Evolutionary conservation across 30 jellyfish, hydroid and myxozoan genomes (phyloP), one percentile per base, ranked within the genome.

Genomic region (Catostylus mosaicus): DNA sequence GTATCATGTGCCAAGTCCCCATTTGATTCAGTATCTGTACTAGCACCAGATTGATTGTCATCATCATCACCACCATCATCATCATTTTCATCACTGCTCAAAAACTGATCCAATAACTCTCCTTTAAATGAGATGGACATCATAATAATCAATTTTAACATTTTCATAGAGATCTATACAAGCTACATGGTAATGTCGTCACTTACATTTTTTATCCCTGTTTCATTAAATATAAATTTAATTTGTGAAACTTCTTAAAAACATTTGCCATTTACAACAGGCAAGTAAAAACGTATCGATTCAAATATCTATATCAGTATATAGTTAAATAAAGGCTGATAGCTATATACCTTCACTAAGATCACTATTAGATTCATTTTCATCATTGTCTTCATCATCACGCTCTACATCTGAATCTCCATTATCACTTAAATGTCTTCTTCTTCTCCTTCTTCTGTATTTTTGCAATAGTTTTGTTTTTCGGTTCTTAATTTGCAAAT

Each of bases 291-390:
- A n/a, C n/a, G n/a, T n/a, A n/a, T n/a, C n/a, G n/a, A n/a, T n/a
- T n/a, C n/a, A n/a, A n/a, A n/a, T n/a, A n/a, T n/a, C n/a, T n/a
- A n/a, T n/a, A n/a, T n/a, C n/a, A n/a, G n/a, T n/a, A n/a, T n/a
- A 26, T 24, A 73, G 1, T 1, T 22, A 32, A 29, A n/a, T n/a
- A n/a, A n/a, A n/a, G n/a, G n/a, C n/a, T n/a, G n/a, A n/a, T n/a
- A n/a, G n/a, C n/a, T 20, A 66, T 23, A 1, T 22, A 90, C 98
- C 98, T 91, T 91, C 98, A 72, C 98, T 91, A 3, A 91, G 88
- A 66, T 91, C 98, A 29, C 91, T 81, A 9, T 73, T 73, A 7
- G 91, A 84, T 18, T 73, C 83, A 35, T 80, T 89, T 0, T 50
- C 87, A 38, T 64, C 73, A 59, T 54, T 73, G n/a, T 67, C 77